Evolutionary conservation across 2,888 invertebrate species (phyloP).

Genomic region (Tinea pellionella): DNA sequence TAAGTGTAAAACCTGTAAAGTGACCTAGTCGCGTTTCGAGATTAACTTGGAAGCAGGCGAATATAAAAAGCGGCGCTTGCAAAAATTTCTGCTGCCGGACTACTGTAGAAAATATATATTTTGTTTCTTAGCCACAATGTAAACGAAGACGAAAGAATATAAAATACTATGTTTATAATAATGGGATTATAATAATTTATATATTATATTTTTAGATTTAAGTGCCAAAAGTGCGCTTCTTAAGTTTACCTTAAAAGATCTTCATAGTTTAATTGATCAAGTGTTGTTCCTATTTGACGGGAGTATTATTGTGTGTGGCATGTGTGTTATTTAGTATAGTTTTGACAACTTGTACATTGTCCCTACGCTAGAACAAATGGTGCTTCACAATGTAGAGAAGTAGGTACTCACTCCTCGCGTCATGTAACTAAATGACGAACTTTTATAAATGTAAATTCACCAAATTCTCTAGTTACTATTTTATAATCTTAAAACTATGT

Average conservation of each 20-base stretch:
- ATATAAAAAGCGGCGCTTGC: too few relatives aligned
- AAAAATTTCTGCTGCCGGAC: too few relatives aligned
- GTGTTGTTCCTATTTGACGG: conserved; percentile 8
- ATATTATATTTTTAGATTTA: conserved; percentile 21
- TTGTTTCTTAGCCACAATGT: too few relatives aligned
- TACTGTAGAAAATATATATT: too few relatives aligned
- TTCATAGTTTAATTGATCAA: background rate
- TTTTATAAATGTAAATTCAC: conserved; percentile 51
- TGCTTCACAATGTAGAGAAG: conserved; percentile 65
- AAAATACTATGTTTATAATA: conserved; percentile 14
- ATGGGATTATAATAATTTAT: conserved; percentile 12
- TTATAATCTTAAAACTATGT: conserved; percentile 33
- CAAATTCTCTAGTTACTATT: conserved; percentile 61
- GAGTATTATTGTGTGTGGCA: background rate
- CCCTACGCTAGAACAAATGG: conserved; percentile 70
- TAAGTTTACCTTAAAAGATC: background rate
- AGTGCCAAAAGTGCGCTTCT: conserved; percentile 48
- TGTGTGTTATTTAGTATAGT: conserved; percentile 39
- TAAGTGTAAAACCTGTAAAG: too few relatives aligned
- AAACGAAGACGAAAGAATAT: background rate
- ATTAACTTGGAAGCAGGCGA: too few relatives aligned
- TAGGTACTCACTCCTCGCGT: conserved; percentile 17
- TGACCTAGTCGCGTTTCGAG: too few relatives aligned
- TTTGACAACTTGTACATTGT: conserved; percentile 58
- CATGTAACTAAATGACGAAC: conserved; percentile 23